These are phyloP conservation scores for Augiades crinisus DNA, from an alignment of 2,888 invertebrate genomes.

Conservation along the genomic window DNA sequence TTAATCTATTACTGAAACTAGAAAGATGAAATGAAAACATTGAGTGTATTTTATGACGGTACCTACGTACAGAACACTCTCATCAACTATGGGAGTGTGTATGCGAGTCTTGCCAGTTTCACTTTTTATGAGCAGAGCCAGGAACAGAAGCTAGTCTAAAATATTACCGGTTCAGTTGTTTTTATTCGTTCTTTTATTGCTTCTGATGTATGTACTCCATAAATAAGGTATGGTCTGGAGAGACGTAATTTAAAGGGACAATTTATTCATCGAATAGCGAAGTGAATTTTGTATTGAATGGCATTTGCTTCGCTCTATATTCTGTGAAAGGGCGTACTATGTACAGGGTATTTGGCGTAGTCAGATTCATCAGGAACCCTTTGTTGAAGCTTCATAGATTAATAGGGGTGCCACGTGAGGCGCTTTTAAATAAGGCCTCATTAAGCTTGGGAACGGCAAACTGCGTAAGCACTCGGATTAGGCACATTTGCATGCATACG, in stretches of 20 bases:
- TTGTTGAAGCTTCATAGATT: conserved; percentile 4
- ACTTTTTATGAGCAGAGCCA: too few relatives aligned
- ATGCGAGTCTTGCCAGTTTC: too few relatives aligned
- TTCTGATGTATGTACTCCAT: background rate
- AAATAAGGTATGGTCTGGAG: conserved; percentile 5
- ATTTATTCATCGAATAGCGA: conserved; percentile 17
- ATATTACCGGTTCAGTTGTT: background rate
- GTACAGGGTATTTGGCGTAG: conserved; percentile 5
- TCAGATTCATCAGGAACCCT: conserved; percentile 20
- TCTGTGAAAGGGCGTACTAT: conserved; percentile 1
- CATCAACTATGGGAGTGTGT: too few relatives aligned
- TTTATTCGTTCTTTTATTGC: conserved; percentile 5
- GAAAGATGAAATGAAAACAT: too few relatives aligned
- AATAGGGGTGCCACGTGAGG: conserved; percentile 19
- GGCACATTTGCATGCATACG: background rate
- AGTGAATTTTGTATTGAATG: conserved; percentile 7
- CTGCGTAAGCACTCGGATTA: background rate
- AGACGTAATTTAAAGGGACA: conserved; percentile 14
- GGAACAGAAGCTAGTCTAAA: too few relatives aligned
- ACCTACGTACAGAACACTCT: too few relatives aligned
- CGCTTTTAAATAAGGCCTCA: conserved; percentile 15
- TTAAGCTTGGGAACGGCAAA: conserved; percentile 7
- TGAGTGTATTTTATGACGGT: too few relatives aligned
- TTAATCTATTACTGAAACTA: too few relatives aligned
- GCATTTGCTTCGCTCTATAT: conserved; percentile 13